Conservation (phyloP, 2,797 vertebrate species). For the Simalia tracyae region DNA sequence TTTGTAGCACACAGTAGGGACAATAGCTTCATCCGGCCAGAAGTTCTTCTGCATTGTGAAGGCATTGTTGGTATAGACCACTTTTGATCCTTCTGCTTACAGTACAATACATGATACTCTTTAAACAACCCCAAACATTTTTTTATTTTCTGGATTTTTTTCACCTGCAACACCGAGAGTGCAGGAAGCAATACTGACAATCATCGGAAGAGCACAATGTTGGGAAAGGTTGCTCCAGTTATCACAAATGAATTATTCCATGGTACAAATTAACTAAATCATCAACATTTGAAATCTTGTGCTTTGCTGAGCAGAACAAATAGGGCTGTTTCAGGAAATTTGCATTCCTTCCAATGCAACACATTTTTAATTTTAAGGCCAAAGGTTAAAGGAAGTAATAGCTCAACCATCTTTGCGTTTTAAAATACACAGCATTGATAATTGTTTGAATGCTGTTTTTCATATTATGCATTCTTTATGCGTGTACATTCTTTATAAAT, state of each 20-base stretch:
- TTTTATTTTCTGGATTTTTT: neutral
- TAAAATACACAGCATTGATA: conserved; percentile 9
- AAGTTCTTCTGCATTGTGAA: neutral
- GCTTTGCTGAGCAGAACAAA: neutral
- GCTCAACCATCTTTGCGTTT: conserved; percentile 1
- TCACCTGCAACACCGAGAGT: neutral
- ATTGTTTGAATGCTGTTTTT: conserved; percentile 3
- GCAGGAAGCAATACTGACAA: neutral
- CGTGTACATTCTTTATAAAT: too few relatives aligned
- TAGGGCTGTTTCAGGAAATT: neutral
- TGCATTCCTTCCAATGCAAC: neutral
- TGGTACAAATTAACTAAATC: neutral
- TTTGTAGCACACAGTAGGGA: neutral
- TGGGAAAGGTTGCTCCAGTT: neutral
- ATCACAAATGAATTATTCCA: neutral
- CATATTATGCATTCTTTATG: neutral
- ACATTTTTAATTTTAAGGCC: neutral
- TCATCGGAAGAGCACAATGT: neutral
- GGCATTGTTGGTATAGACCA: neutral
- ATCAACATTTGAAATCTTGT: neutral
- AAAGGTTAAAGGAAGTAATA: neutral
- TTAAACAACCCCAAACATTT: neutral
- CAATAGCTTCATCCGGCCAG: neutral
- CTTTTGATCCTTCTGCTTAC: neutral
- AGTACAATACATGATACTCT: neutral